A percentile compares a stretch with the other conserved stretches of the same genome.
phyloP scores from a whole-genome alignment of 2,113 vertebrate genomes.

The Misgurnus anguillicaudatus region DNA sequence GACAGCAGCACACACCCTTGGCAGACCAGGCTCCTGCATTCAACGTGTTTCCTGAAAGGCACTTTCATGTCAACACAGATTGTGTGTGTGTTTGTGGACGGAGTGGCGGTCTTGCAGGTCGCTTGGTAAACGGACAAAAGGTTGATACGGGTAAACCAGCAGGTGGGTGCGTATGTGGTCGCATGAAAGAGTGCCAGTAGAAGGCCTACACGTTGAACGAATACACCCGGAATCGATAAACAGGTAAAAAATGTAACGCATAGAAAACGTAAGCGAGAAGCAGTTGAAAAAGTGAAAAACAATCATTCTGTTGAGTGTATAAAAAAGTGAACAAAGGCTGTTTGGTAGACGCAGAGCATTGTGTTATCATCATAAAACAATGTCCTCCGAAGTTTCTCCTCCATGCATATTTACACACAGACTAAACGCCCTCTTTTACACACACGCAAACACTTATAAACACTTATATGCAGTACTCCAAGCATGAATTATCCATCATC shows the following conservation, averaged over 20 bases:
- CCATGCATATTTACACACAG: conserved; percentile 57
- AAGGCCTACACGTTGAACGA: conserved; percentile 2
- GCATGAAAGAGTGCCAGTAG: conserved; percentile 54
- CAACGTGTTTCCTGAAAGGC: conserved; percentile 66
- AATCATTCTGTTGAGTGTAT: conserved; percentile 42
- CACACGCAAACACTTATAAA: conserved; percentile 44
- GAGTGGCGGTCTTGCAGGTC: neutral
- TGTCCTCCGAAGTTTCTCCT: neutral
- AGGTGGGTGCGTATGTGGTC: conserved; percentile 8
- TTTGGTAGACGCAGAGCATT: conserved; percentile 30
- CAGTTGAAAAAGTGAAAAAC: conserved; percentile 41
- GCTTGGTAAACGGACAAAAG: neutral
- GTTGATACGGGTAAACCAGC: neutral
- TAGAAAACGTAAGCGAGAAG: conserved; percentile 48
- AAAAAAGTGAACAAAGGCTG: conserved; percentile 55
- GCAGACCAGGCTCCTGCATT: conserved; percentile 52
- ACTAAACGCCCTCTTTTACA: conserved; percentile 43
- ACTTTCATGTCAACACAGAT: conserved; percentile 67
- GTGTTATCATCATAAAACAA: neutral
- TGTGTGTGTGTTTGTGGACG: conserved; percentile 29
- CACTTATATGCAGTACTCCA: conserved; percentile 31
- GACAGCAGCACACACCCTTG: conserved; percentile 48
- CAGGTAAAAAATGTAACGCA: conserved; percentile 49
- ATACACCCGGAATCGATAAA: conserved; percentile 37
- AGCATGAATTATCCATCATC: conserved; percentile 28